Base-by-base conservation (phyloP, 2,797 vertebrate species). In the Crax fasciolata region DNA sequence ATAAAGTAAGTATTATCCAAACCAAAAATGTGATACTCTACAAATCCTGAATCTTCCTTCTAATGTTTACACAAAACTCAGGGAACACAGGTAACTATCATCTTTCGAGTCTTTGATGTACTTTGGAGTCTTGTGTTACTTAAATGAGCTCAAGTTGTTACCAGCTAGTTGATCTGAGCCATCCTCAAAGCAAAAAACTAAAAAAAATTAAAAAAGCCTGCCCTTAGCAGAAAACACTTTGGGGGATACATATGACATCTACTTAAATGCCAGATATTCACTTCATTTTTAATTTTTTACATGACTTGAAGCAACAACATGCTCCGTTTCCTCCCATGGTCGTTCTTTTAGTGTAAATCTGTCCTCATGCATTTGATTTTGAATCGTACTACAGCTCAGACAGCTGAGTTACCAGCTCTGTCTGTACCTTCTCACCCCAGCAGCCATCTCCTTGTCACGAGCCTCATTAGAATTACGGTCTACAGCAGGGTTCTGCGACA, bases 401-500 rank as follows among this genome's bases (percentile, higher is more conserved):
- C 30, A 30, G 59, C 2, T 1, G 48, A 82, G 83, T 75, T 84
- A 78, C 48, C 35, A 41, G 72, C 39, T 90, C 67, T 28, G 23
- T 54, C 67, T 83, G 17, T 72, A 30, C 27, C 76, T 91, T 91
- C 73, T 71, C 59, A 27, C 57, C 65, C 38, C 58, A 54, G 16
- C 82, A 95, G 75, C n/a, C 68, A 82, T 72, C 38, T 77, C 77
- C 73, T 96, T 78, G n/a, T 87, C 24, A 3, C 54, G 66, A 94
- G 41, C 54, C 44, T 85, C 30, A 5, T 70, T 89, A 63, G 74
- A 92, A 68, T 85, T 58, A n/a, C 41, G 70, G 74, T 72, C n/a
- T 7, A 66, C 85, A 94, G 89, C 91, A 93, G 78, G 71, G 96
- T 87, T 38, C 63, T 78, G 90, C n/a, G 70, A 92, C 93, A 92